Evolutionary conservation across 2,797 vertebrate genomes (phyloP).

Genomic region (Hoplostethus mediterraneus): DNA sequence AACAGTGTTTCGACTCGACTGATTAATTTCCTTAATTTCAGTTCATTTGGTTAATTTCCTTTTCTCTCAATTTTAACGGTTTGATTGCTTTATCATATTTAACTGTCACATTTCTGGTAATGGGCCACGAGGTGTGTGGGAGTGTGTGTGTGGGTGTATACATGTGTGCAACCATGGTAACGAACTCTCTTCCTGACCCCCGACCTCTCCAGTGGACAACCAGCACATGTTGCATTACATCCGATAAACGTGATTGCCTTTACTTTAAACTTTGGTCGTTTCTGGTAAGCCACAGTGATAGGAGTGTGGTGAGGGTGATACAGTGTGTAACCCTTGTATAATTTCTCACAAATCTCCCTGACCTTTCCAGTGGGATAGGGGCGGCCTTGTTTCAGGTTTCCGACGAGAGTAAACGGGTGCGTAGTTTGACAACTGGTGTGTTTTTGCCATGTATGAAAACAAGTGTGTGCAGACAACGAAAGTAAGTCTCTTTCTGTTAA

Average conservation of each 20-base stretch:
- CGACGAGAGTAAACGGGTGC: no score
- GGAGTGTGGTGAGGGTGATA: no score
- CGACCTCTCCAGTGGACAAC: conserved; percentile 93
- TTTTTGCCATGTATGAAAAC: no score
- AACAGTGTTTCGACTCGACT: neutral
- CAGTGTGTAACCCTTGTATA: no score
- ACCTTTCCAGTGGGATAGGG: no score
- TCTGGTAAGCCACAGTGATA: no score
- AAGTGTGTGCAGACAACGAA: conserved; percentile 98
- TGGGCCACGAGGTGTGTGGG: conserved; percentile 10
- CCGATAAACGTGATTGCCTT: no score
- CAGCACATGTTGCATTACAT: conserved; percentile 99
- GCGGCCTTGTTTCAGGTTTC: no score
- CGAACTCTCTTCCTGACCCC: conserved; percentile 25
- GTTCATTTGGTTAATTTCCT: conserved; percentile 11
- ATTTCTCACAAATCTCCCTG: no score
- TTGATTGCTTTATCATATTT: conserved; percentile 16
- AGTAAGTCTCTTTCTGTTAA: conserved; percentile 85
- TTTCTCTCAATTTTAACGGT: neutral
- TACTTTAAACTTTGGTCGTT: no score
- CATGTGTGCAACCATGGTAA: conserved; percentile 15
- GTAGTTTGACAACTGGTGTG: no score
- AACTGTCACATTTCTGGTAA: conserved; percentile 16
- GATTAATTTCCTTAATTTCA: conserved; percentile 23
- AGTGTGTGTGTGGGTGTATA: neutral